These are phyloP conservation scores for Hermetia illucens DNA, from an alignment of 1,140 invertebrate species.

Conservation along the genomic window DNA sequence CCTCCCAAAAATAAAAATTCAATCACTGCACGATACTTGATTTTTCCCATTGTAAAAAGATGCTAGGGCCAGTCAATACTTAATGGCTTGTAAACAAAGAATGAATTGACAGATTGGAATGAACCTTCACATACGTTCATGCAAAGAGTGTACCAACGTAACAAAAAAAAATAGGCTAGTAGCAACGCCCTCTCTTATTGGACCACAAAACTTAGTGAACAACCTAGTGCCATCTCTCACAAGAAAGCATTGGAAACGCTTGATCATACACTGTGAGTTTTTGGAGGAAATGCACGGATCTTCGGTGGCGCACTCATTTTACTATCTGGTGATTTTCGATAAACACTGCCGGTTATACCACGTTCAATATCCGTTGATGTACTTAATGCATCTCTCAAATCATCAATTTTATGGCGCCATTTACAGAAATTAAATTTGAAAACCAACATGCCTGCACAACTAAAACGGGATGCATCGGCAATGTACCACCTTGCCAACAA, in stretches of 20 bases:
- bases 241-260: conserved; percentile 28
- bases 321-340: conserved; percentile 12
- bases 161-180: conserved; percentile 23
- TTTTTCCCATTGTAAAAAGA: too few species aligned
- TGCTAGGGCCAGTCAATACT: too few species aligned
- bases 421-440: background rate
- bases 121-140: too few species aligned
- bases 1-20: too few species aligned
- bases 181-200: conserved; percentile 31
- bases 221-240: conserved; percentile 25
- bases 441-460: conserved; percentile 5
- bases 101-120: too few species aligned
- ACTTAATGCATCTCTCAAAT: conserved; percentile 4
- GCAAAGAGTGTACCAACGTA: too few species aligned
- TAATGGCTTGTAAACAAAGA: too few species aligned
- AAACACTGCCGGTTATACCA: conserved; percentile 11
- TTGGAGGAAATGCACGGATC: conserved; percentile 12
- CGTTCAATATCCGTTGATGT: conserved; percentile 8
- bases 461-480: conserved; percentile 14
- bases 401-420: conserved; percentile 2
- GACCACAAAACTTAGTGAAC: conserved; percentile 31
- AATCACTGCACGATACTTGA: too few species aligned
- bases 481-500: conserved; percentile 21
- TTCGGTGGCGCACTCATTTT: conserved; percentile 16
- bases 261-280: conserved; percentile 24